A percentile compares a stretch with the other conserved stretches of the same genome.
phyloP scores from a whole-genome alignment of 2,888 invertebrate species.

The Elysia crispata region DNA sequence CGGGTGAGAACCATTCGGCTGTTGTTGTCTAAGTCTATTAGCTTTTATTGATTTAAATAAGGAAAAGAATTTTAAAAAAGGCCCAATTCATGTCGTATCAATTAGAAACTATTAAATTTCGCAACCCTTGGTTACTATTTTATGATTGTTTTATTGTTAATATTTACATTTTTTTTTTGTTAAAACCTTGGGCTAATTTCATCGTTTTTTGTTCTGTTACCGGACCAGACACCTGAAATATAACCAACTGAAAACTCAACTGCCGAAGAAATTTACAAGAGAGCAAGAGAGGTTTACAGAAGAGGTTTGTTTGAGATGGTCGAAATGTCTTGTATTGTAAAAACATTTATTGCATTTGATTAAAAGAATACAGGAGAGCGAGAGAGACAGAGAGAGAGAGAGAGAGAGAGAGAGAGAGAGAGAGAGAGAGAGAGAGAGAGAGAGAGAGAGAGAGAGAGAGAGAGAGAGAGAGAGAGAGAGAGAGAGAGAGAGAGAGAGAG shows the following conservation, averaged over 20 bases:
- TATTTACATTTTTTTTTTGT: too few relatives aligned
- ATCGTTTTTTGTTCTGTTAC: too few relatives aligned
- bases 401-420: slow-evolving; percentile 21
- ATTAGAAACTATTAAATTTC: too few relatives aligned
- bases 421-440: slow-evolving; percentile 14
- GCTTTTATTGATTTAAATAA: too few relatives aligned
- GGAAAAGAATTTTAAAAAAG: too few relatives aligned
- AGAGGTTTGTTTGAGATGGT: slow-evolving; percentile 55
- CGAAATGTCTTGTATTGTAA: background rate
- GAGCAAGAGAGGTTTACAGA: slow-evolving; percentile 67
- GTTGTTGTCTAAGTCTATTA: too few relatives aligned
- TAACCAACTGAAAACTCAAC: slow-evolving; percentile 63
- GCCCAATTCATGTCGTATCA: too few relatives aligned
- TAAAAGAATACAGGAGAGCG: background rate
- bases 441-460: slow-evolving; percentile 24
- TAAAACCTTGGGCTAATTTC: too few relatives aligned
- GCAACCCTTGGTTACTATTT: too few relatives aligned
- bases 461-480: background rate
- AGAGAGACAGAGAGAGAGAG: slow-evolving; percentile 26
- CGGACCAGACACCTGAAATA: slow-evolving; percentile 68
- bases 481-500: too few relatives aligned
- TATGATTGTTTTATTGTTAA: too few relatives aligned
- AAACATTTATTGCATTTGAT: background rate
- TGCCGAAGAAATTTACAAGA: slow-evolving; percentile 62
- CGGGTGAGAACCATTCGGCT: slow-evolving; percentile 59